Conservation (phyloP, 2,113 vertebrate species). For the Misgurnus anguillicaudatus region DNA sequence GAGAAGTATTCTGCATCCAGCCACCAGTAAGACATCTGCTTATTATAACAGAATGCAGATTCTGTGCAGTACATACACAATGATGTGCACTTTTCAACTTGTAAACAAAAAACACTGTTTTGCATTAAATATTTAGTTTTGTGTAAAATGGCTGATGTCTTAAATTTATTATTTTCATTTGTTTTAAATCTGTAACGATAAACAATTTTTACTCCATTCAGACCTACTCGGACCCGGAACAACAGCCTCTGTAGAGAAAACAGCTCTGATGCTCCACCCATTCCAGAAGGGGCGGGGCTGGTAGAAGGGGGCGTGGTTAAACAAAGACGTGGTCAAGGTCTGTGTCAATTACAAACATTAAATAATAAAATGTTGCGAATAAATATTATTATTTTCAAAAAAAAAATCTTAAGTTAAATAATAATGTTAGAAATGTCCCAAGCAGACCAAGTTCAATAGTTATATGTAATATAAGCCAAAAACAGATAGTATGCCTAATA, state of each 20-base stretch:
- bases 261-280: conserved; percentile 56
- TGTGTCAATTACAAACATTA: neutral
- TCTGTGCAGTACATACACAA: neutral
- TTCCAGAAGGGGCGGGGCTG: conserved; percentile 55
- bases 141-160: no score
- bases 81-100: no score
- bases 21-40: conserved; percentile 61
- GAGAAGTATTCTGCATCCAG: conserved; percentile 77
- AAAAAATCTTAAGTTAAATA: no score
- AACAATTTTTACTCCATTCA: conserved; percentile 47
- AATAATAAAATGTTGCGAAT: neutral
- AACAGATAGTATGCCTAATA: no score
- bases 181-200: no score
- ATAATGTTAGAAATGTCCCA: no score
- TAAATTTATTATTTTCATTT: no score
- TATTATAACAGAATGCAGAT: neutral
- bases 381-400: no score
- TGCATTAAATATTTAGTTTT: no score
- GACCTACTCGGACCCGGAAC: conserved; percentile 76
- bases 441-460: no score
- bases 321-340: conserved; percentile 48
- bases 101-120: no score
- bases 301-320: conserved; percentile 54
- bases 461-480: no score
- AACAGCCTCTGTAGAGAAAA: conserved; percentile 75